Conservation (phyloP, 2,888 invertebrate genomes). For the Ditula angustiorana region DNA sequence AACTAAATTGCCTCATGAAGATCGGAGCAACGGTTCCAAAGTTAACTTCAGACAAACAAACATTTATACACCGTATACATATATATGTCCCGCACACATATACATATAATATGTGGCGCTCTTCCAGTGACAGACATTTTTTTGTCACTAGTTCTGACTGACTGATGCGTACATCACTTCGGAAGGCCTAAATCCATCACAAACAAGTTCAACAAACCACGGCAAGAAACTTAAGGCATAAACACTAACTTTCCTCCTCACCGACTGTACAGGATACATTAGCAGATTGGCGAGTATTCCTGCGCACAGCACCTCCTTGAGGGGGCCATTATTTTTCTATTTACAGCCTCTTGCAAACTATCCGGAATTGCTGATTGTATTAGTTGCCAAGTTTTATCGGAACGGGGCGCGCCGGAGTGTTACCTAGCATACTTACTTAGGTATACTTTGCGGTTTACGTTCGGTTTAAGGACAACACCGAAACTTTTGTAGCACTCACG, state of each 20-base stretch:
- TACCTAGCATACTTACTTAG: no score
- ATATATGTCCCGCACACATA: not conserved
- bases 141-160: no score
- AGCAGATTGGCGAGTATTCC: constrained; percentile 36
- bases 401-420: not conserved
- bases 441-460: not conserved
- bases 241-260: not conserved
- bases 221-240: not conserved
- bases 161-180: no score
- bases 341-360: constrained; percentile 24
- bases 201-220: not conserved
- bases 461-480: not conserved
- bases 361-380: constrained; percentile 12
- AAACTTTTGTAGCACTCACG: not conserved
- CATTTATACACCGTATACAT: no score
- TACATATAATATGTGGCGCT: no score
- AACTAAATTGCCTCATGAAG: no score
- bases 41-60: no score
- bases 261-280: constrained; percentile 32
- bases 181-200: not conserved
- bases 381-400: constrained; percentile 5
- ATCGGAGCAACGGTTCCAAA: no score
- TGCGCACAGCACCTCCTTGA: constrained; percentile 10
- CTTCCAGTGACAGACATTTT: no score
- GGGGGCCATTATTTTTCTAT: constrained; percentile 30